Evolutionary conservation across 1,140 invertebrate species (phyloP).

Genomic region (Marisa cornuarietis): DNA sequence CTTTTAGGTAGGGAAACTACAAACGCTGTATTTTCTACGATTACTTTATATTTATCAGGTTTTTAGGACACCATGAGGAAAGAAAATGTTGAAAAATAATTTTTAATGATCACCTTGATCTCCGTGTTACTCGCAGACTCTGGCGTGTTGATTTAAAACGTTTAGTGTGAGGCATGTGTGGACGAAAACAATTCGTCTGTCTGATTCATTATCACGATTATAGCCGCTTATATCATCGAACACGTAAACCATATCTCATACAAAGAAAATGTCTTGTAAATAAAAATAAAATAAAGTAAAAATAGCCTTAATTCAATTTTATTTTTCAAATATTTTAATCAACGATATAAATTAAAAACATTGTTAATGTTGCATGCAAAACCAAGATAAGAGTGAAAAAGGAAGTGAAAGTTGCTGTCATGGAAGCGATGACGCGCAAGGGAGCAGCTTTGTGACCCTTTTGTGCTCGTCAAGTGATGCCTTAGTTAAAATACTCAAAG

Average conservation of each 20-base stretch:
- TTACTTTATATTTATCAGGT: too few relatives aligned
- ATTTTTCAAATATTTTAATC: neutral
- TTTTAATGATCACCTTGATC: slow-evolving; percentile 20
- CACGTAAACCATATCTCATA: neutral
- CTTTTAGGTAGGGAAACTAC: too few relatives aligned
- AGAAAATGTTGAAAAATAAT: too few relatives aligned
- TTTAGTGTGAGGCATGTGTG: slow-evolving; percentile 32
- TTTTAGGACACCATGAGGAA: too few relatives aligned
- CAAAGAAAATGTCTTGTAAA: neutral
- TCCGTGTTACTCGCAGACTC: slow-evolving; percentile 30
- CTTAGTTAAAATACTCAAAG: neutral
- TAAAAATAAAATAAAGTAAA: neutral
- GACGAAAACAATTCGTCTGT: slow-evolving; percentile 10
- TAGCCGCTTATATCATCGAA: slow-evolving; percentile 18
- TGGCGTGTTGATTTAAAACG: slow-evolving; percentile 25
- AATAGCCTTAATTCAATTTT: neutral
- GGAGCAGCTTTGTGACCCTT: neutral
- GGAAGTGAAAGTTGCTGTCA: slow-evolving; percentile 4
- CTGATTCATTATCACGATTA: slow-evolving; percentile 13
- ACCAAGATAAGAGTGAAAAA: too few relatives aligned
- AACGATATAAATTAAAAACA: neutral
- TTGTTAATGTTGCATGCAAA: neutral
- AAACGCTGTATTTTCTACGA: too few relatives aligned
- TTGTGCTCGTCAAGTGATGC: too few relatives aligned
- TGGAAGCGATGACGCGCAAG: slow-evolving; percentile 12